phyloP scores from a whole-genome alignment of 2,797 vertebrate species.

The Amphiprion clarkii region DNA sequence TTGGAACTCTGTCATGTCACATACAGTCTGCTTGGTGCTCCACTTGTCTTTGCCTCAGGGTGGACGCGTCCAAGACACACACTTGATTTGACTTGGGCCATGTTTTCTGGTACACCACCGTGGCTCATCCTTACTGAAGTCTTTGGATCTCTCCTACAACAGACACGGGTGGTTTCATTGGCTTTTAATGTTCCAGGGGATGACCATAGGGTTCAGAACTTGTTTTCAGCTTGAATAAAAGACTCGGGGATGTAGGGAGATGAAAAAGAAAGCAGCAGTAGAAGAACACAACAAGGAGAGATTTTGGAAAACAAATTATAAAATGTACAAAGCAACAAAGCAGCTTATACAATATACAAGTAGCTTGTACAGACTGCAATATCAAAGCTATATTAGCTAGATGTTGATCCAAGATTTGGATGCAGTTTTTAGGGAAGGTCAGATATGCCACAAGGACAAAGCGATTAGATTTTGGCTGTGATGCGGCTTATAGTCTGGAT shows the following conservation, averaged over 20 bases:
- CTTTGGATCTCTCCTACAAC: slow-evolving; percentile 31
- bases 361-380: no score
- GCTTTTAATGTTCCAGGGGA: slow-evolving; percentile 1
- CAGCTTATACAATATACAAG: no score
- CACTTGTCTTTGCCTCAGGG: slow-evolving; percentile 68
- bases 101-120: slow-evolving; percentile 60
- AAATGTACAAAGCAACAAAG: no score
- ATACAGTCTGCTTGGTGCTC: slow-evolving; percentile 74
- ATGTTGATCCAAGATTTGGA: no score
- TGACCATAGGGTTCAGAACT: background rate
- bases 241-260: background rate
- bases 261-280: background rate
- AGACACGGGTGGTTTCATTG: background rate
- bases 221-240: background rate
- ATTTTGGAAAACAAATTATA: no score
- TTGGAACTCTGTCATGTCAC: slow-evolving; percentile 72
- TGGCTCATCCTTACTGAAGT: slow-evolving; percentile 39
- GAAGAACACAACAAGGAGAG: background rate
- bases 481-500: no score
- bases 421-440: no score
- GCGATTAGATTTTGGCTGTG: no score
- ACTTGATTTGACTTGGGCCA: slow-evolving; percentile 71
- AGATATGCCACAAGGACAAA: no score
- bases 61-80: slow-evolving; percentile 57
- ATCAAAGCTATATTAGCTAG: no score